phyloP scores from a whole-genome alignment of 2,113 vertebrate genomes.

The Entosphenus tridentatus region DNA sequence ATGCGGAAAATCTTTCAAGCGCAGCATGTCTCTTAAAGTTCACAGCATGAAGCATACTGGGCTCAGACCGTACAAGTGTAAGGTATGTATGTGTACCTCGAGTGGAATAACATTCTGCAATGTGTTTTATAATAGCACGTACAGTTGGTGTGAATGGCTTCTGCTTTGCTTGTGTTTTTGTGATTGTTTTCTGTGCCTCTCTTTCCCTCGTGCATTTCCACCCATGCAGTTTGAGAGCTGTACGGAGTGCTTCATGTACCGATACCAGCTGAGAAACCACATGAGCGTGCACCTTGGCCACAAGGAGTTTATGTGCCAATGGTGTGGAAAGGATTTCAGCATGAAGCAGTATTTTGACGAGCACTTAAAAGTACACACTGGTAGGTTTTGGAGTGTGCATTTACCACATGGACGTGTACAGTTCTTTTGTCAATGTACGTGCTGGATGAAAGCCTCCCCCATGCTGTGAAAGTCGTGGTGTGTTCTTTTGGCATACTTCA shows the following conservation, averaged over 20 bases:
- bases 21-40: conserved; percentile 97
- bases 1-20: conserved; percentile 91
- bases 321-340: conserved; percentile 97
- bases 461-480: too few relatives aligned
- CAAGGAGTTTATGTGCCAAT: conserved; percentile 98
- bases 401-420: background rate
- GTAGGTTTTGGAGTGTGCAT: conserved; percentile 25
- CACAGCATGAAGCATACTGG: conserved; percentile 90
- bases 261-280: conserved; percentile 89
- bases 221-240: conserved; percentile 39
- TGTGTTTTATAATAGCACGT: background rate
- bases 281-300: conserved; percentile 96
- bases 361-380: conserved; percentile 96
- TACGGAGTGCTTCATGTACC: conserved; percentile 77
- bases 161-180: background rate
- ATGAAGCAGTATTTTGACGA: conserved; percentile 99
- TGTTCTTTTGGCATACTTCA: too few relatives aligned
- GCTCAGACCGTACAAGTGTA: conserved; percentile 86
- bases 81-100: conserved; percentile 30
- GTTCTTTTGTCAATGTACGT: background rate
- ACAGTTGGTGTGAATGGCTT: background rate
- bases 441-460: too few relatives aligned
- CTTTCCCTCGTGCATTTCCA: background rate
- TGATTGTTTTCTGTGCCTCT: background rate
- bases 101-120: background rate